Base-by-base conservation (phyloP, 2,888 invertebrate species). In the Boloria selene region DNA sequence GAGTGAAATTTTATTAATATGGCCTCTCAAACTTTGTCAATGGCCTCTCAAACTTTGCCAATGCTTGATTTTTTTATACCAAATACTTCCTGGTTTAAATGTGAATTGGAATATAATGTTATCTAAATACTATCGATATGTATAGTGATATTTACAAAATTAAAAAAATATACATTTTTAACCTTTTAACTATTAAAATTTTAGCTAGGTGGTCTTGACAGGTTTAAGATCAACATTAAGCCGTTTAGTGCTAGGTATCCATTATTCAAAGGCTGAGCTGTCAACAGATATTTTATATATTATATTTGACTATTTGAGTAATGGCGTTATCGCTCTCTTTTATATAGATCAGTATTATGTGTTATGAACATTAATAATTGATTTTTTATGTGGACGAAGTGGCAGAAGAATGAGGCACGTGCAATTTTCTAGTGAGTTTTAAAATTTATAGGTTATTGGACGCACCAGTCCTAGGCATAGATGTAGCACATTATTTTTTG, bases 391-490 rank as follows among this genome's bases (percentile, higher is more conserved):
- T 38, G 31, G 10, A 14, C 44, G 42, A 51, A 4, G 16, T 22
- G 2, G 38, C 26, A 38, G 44, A 7, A 14, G 26, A 14, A 47
- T 14, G 47, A 17, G 26, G 13, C 60, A 65, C 47, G 49, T 69
- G 71, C 51, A 67, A 71, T 64, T 69, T 64, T 52, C 18, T 64
- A 55, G 62, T 42, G 54, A 51, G 38, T 49, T 42, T 22, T 26
- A 50, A 31, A 17, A 55, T 31, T 13, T 55, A 51, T 55, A 55
- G 17, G 47, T 47, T 18, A 42, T 60, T 79, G 80, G 81, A 82
- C 88, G 90, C 91, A 90, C 91, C 90, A 90, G 90, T 90, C 88
- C 76, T 79, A 79, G 79, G 78, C 78, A 83, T 86, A 59, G 59
- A 88, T 83, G 75, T 86, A 87, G 86, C 85, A 87, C 83, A 77